A percentile compares a stretch with the other conserved stretches of the same genome.
Conservation (phyloP, 2,113 vertebrate genomes). For the Camelus dromedarius region DNA sequence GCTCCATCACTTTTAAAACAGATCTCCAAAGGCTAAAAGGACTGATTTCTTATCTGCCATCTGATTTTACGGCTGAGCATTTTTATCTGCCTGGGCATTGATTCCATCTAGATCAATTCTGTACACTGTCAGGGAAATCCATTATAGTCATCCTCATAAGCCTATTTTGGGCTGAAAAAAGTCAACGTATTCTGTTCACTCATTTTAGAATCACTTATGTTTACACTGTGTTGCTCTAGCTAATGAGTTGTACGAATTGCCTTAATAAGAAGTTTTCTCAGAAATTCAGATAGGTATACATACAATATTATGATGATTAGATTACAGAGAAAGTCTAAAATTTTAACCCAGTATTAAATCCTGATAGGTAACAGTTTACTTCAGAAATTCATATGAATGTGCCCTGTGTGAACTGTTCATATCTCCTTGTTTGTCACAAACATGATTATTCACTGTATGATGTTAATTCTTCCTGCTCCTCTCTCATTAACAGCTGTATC, state of each 20-base stretch:
- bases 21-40: conserved; percentile 75
- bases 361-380: not conserved
- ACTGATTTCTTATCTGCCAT: not conserved
- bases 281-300: conserved; percentile 16
- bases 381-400: not conserved
- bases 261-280: conserved; percentile 1
- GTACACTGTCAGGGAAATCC: not conserved
- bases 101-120: not conserved
- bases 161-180: not conserved
- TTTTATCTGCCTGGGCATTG: not conserved
- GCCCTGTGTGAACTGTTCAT: conserved; percentile 20
- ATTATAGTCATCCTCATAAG: not conserved
- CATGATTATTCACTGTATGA: conserved; percentile 39
- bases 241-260: not conserved
- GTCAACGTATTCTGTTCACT: not conserved
- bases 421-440: conserved; percentile 28
- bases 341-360: not conserved
- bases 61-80: conserved; percentile 22
- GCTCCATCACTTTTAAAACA: conserved; percentile 76
- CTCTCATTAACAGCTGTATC: conserved; percentile 64
- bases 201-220: conserved; percentile 21
- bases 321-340: not conserved
- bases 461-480: conserved; percentile 33
- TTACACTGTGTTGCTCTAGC: conserved; percentile 21
- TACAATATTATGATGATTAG: not conserved